Evolutionary conservation across 2,797 vertebrate species (phyloP), one percentile per base, ranked within the genome.

Genomic region (Hyperoplus immaculatus): DNA sequence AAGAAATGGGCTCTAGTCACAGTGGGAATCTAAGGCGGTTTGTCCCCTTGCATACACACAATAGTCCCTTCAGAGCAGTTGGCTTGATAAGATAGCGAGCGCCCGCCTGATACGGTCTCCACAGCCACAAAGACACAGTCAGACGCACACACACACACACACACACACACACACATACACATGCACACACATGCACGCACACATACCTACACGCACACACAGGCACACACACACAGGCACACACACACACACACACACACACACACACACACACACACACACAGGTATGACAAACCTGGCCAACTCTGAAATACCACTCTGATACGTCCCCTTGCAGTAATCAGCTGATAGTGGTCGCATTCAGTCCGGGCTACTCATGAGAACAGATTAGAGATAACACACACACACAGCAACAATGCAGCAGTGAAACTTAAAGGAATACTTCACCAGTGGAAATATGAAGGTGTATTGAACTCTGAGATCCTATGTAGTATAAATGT

Each of bases 51-150:
- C 77, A 78, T 74, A 69, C 84, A 69, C 84, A 93, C 91, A 94
- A 92, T 88, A 82, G 87, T 83, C 81, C 84, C 84, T 90, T 88
- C 59, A 87, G 91, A 86, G 83, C 86, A 81, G 82, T 87, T 88
- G 69, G 61, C 13, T 72, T 88, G 94, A 95, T 95, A 95, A 94
- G 93, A 94, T 93, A 93, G 75, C 46, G n/a, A 80, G 56, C 59
- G 42, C 78, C 47, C 51, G 49, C 59, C 89, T 94, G 93, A 94
- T 93, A 94, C 16, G 74, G 88, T 91, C 89, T 84, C 89, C 87
- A 79, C 59, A 85, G 74, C 71, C 69, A 88, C 80, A 84, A 60
- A 78, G 11, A 80, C 69, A 62, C 53, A 80, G 57, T 36, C 65
- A 63, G 43, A 65, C 67, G 76, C 61, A 68, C 8, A n/a, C 5